These are phyloP conservation scores for Onychomys leucogaster DNA, from an alignment of 2,797 vertebrate genomes.

Conservation along the genomic window DNA sequence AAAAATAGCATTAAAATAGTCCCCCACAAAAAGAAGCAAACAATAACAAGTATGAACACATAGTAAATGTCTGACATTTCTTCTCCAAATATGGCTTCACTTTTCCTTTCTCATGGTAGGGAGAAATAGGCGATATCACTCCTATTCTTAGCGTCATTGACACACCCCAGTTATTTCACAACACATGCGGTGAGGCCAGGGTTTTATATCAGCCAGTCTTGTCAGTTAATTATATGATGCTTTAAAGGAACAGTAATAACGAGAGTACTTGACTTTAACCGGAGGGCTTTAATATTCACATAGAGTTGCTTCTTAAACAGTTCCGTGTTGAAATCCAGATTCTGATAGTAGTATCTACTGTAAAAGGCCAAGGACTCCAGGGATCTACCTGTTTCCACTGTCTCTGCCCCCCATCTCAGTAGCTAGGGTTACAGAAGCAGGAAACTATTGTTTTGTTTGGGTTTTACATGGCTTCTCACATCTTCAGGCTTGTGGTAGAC, in stretches of 20 bases:
- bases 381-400: not conserved
- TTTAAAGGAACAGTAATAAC: slow-evolving; percentile 56
- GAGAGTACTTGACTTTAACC: not conserved
- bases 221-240: slow-evolving; percentile 28
- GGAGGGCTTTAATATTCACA: slow-evolving; percentile 22
- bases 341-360: not conserved
- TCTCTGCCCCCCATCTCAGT: not conserved
- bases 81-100: slow-evolving; percentile 31
- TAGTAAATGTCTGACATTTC: slow-evolving; percentile 6
- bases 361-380: not conserved
- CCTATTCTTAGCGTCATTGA: slow-evolving; percentile 69
- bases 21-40: not conserved
- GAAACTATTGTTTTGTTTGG: not conserved
- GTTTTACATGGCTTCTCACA: not conserved
- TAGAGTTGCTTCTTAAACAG: not conserved
- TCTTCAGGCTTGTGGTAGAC: not conserved
- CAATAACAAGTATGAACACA: slow-evolving; percentile 24
- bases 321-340: not conserved
- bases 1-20: not conserved
- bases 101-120: slow-evolving; percentile 73
- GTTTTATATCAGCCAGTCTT: slow-evolving; percentile 60
- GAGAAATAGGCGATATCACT: slow-evolving; percentile 63
- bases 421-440: not conserved
- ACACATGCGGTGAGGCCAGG: slow-evolving; percentile 52
- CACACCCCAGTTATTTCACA: slow-evolving; percentile 64